Evolutionary conservation across 2,888 invertebrate species (phyloP).

Genomic region (Amiota minor): DNA sequence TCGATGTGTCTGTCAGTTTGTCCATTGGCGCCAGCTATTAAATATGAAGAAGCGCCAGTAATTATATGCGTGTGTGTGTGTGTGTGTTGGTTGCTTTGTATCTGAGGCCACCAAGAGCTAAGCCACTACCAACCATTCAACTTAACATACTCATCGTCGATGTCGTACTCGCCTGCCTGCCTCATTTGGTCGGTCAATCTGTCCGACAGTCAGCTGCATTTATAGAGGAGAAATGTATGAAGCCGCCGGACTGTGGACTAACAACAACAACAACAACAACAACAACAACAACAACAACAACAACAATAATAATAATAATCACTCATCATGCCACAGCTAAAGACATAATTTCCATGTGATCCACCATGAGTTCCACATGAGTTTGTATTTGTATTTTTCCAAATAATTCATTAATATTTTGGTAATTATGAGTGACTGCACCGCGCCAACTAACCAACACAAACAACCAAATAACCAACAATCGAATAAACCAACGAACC

Average conservation of each 20-base stretch:
- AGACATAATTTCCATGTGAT: conserved; percentile 55
- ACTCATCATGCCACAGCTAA: conserved; percentile 49
- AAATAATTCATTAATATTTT: conserved; percentile 73
- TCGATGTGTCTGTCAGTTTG: conserved; percentile 7
- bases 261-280: conserved; percentile 16
- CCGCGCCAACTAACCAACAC: too few relatives aligned
- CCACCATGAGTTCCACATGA: conserved; percentile 1
- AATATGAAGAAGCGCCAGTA: conserved; percentile 45
- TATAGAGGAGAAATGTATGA: conserved; percentile 1
- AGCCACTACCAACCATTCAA: not conserved
- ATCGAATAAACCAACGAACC: too few relatives aligned
- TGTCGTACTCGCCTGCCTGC: too few relatives aligned
- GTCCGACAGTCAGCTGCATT: not conserved
- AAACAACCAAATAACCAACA: too few relatives aligned
- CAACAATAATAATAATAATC: conserved; percentile 35
- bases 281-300: conserved; percentile 24
- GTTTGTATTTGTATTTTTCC: conserved; percentile 58
- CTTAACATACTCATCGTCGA: too few relatives aligned
- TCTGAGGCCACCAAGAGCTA: conserved; percentile 49
- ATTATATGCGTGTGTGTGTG: conserved; percentile 23
- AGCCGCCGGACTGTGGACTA: not conserved
- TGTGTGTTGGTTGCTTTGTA: too few relatives aligned
- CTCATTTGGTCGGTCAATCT: too few relatives aligned
- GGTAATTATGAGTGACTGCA: conserved; percentile 64
- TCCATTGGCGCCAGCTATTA: conserved; percentile 49